phyloP scores from a whole-genome alignment of 2,113 vertebrate species.

The Clinocottus analis region DNA sequence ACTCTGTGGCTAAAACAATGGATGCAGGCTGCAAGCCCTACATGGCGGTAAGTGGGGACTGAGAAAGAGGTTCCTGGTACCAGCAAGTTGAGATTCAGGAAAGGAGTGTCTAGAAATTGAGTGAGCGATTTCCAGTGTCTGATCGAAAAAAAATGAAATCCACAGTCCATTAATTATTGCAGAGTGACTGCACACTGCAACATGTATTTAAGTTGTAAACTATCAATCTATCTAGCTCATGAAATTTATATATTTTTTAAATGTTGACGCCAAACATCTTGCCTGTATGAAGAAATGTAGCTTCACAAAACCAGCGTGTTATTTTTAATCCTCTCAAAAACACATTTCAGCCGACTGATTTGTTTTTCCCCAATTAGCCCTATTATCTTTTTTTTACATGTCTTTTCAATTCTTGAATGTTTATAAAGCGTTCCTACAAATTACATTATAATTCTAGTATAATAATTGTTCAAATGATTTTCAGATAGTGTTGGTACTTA shows the following conservation, averaged over 20 bases:
- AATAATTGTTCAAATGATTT: not conserved
- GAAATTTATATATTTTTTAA: not conserved
- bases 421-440: not conserved
- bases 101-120: not conserved
- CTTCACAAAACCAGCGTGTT: not conserved
- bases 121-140: not conserved
- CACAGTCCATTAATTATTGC: not conserved
- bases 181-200: not conserved
- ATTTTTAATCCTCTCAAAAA: not conserved
- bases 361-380: not conserved
- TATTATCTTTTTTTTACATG: not conserved
- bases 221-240: not conserved
- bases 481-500: not conserved
- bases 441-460: not conserved
- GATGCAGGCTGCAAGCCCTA: conserved; percentile 99
- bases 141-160: not conserved
- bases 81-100: not conserved
- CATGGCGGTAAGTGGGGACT: conserved; percentile 91
- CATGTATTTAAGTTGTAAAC: not conserved
- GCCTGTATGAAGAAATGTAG: not conserved
- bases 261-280: not conserved
- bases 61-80: not conserved
- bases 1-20: conserved; percentile 98
- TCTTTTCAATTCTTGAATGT: not conserved
- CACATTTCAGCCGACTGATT: not conserved